These are phyloP conservation scores for Xenentodon cancila DNA, from an alignment of 2,797 vertebrate species.

Conservation along the genomic window DNA sequence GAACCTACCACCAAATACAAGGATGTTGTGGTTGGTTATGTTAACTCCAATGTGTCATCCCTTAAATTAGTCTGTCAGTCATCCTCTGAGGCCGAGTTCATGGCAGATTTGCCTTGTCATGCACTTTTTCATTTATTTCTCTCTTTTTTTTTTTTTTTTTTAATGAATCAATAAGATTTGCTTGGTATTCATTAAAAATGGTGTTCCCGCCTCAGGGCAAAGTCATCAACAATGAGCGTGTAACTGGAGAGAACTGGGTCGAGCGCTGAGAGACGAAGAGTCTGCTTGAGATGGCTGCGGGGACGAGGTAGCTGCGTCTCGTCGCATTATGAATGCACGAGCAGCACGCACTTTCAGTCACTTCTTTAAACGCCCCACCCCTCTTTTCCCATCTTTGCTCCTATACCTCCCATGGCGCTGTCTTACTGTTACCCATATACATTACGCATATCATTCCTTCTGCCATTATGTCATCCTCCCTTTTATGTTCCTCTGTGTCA, in stretches of 20 bases:
- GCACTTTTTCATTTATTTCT: conserved; percentile 3
- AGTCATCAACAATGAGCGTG: conserved; percentile 30
- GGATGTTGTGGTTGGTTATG: too few species aligned
- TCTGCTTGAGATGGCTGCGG: conserved; percentile 20
- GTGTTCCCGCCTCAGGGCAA: conserved; percentile 22
- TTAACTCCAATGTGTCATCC: conserved; percentile 13
- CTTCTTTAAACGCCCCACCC: not conserved
- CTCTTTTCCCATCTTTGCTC: conserved; percentile 7
- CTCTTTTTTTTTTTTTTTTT: not conserved
- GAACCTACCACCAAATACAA: too few species aligned
- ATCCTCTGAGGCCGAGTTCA: not conserved
- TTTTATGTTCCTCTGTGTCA: conserved; percentile 13
- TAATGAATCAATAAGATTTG: conserved; percentile 10
- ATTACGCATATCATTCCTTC: conserved; percentile 24
- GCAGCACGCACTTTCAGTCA: conserved; percentile 3
- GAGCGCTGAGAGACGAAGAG: conserved; percentile 34
- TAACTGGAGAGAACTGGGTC: conserved; percentile 43
- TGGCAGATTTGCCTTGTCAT: conserved; percentile 1
- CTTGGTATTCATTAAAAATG: conserved; percentile 21
- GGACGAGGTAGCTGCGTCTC: conserved; percentile 30
- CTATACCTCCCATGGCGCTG: not conserved
- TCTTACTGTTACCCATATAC: conserved; percentile 24
- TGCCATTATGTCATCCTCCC: conserved; percentile 30
- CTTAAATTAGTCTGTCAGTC: conserved; percentile 15
- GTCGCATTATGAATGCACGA: conserved; percentile 11